Evolutionary conservation across 2,113 vertebrate species (phyloP).

Genomic region (Zonotrichia leucophrys): DNA sequence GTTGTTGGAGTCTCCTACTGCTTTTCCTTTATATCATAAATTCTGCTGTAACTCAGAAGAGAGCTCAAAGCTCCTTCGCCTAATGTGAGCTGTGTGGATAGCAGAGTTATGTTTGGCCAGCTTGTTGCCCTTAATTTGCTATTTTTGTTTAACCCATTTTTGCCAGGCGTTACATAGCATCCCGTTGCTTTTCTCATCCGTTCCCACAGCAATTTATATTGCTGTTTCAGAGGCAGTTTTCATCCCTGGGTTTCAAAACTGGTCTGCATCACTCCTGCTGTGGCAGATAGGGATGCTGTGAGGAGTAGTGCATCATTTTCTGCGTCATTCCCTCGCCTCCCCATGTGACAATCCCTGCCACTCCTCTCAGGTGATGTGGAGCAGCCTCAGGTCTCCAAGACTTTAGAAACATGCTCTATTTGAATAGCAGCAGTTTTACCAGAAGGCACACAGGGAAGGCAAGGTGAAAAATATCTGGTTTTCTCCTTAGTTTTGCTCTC

Average conservation of each 20-base stretch:
- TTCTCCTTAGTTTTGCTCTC: background rate
- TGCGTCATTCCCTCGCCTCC: background rate
- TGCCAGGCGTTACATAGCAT: background rate
- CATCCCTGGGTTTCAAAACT: background rate
- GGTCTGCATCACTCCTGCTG: background rate
- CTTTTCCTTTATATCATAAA: slow-evolving; percentile 29
- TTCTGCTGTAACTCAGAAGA: background rate
- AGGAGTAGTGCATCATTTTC: background rate
- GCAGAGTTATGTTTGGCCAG: slow-evolving; percentile 18
- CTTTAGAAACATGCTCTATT: background rate
- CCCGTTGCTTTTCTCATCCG: background rate
- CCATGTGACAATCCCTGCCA: background rate
- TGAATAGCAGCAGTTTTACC: background rate
- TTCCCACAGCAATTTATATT: background rate
- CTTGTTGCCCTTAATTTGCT: slow-evolving; percentile 1
- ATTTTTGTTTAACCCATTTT: slow-evolving; percentile 48
- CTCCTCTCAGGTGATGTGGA: background rate
- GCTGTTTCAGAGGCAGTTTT: background rate
- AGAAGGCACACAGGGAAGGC: background rate
- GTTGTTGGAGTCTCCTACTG: slow-evolving; percentile 33
- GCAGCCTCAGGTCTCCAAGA: background rate
- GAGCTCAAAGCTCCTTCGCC: background rate
- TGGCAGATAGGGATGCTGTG: background rate
- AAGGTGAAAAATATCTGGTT: background rate
- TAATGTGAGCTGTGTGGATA: background rate